Evolutionary conservation across 2,888 invertebrate genomes (phyloP).

Genomic region (Diachrysia chrysitis): DNA sequence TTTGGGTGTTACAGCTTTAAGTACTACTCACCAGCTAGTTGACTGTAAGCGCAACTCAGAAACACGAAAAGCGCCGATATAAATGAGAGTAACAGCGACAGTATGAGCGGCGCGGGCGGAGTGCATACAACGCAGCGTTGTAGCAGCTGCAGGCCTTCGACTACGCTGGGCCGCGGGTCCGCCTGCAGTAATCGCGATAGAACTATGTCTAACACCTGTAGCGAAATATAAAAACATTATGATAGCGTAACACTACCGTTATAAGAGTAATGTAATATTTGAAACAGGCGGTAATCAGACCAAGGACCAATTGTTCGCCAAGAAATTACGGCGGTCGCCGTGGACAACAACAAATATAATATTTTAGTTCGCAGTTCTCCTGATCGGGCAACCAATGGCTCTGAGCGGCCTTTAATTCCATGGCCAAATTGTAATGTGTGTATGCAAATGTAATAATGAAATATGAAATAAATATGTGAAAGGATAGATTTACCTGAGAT

Average conservation of each 20-base stretch:
- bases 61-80: constrained; percentile 97
- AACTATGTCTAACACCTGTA: constrained; percentile 93
- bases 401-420: too few relatives aligned
- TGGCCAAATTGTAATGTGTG: too few relatives aligned
- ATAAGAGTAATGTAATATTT: too few relatives aligned
- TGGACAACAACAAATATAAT: too few relatives aligned
- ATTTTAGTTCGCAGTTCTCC: too few relatives aligned
- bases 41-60: constrained; percentile 95
- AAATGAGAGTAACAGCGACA: constrained; percentile 96
- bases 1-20: not conserved
- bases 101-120: constrained; percentile 94
- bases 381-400: too few relatives aligned
- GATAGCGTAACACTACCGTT: too few relatives aligned
- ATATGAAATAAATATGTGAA: too few relatives aligned
- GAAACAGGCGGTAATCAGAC: too few relatives aligned
- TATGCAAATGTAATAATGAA: too few relatives aligned
- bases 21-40: constrained; percentile 88
- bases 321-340: too few relatives aligned
- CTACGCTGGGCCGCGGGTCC: constrained; percentile 92
- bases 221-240: not conserved
- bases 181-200: constrained; percentile 93
- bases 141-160: constrained; percentile 93
- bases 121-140: constrained; percentile 93
- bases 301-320: too few relatives aligned
- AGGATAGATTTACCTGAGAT: constrained; percentile 79